Evolutionary conservation across 2,888 invertebrate species (phyloP), one percentile per base, ranked within the genome.

Genomic region (Lumbricus terrestris): DNA sequence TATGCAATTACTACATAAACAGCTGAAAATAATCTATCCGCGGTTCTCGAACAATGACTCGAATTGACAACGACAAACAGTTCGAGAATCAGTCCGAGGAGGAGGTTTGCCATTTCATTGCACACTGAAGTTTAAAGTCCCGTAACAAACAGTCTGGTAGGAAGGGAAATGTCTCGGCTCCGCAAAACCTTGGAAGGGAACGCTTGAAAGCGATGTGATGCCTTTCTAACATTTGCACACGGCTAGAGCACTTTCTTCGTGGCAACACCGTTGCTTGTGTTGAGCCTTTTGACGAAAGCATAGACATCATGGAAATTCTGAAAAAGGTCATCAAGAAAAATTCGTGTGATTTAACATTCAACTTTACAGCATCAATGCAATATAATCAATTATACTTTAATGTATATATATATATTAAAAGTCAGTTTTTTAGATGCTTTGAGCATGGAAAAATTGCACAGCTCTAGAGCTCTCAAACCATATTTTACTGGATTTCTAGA

Each of bases 271-370:
- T 40, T 90, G n/a, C 47, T 38, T 33, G 83, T 85, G 85, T 85
- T 88, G n/a, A 90, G 88, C 42, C 85, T 90, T 37, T 54, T 90
- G 34, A 90, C 47, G 54, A 88, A 85, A n/a, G 85, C 47, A 37
- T 90, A 90, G 29, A 88, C 47, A 54, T 85, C 47, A 23, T 90
- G 90, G 85, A 90, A 47, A 40, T 90, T 90, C 90, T 90, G 35
- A 1, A 88, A 38, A 69, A 69, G 69, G 4, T 20, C 20, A n/a
- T n/a, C n/a, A n/a, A 20, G n/a, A n/a, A 69, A 69, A n/a, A 69
- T 69, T 69, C n/a, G 13, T n/a, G 23, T 29, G 69, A 69, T n/a
- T 69, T n/a, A 69, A n/a, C 29, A 29, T 69, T 20, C 47, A 47
- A 47, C 1, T 47, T 20, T 47, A 23, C 47, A 47, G 47, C 23